These are phyloP conservation scores for Leptinotarsa undecemlineata DNA, from an alignment of 1,140 invertebrate genomes.

Conservation along the genomic window DNA sequence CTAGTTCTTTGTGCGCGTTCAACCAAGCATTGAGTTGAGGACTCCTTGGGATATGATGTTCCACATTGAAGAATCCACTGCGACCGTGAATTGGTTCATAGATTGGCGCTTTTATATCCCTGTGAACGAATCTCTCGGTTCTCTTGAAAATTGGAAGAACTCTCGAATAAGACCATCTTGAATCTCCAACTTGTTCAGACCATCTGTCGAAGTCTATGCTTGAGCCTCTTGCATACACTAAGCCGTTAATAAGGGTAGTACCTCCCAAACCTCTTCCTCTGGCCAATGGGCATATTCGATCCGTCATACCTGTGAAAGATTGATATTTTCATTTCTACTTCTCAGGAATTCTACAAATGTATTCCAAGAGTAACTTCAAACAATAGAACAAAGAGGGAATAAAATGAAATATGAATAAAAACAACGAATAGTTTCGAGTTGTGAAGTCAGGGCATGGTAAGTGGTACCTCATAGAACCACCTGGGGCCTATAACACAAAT, in stretches of 20 bases:
- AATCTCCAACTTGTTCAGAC: constrained; percentile 65
- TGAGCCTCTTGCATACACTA: constrained; percentile 69
- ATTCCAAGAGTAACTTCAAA: not conserved
- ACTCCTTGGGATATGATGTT: constrained; percentile 15
- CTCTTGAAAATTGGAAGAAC: constrained; percentile 66
- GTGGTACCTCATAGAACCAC: too few relatives aligned
- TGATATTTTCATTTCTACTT: not conserved
- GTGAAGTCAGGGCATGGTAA: too few relatives aligned
- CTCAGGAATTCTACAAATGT: not conserved
- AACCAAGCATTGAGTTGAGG: constrained; percentile 12
- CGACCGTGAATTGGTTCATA: constrained; percentile 20
- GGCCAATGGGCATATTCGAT: constrained; percentile 50
- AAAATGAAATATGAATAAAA: not conserved
- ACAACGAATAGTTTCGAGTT: not conserved
- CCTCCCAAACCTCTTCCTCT: constrained; percentile 61
- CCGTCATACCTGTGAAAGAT: constrained; percentile 29
- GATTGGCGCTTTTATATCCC: constrained; percentile 53
- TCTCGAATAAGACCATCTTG: constrained; percentile 69
- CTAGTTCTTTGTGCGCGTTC: constrained; percentile 44
- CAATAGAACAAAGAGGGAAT: not conserved
- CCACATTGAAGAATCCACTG: constrained; percentile 32
- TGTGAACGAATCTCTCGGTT: constrained; percentile 34
- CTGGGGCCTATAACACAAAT: too few relatives aligned
- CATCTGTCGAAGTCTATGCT: constrained; percentile 68
- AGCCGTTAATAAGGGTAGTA: constrained; percentile 64